Conservation (phyloP, 2,888 invertebrate species). For the Drosophila neotestacea region DNA sequence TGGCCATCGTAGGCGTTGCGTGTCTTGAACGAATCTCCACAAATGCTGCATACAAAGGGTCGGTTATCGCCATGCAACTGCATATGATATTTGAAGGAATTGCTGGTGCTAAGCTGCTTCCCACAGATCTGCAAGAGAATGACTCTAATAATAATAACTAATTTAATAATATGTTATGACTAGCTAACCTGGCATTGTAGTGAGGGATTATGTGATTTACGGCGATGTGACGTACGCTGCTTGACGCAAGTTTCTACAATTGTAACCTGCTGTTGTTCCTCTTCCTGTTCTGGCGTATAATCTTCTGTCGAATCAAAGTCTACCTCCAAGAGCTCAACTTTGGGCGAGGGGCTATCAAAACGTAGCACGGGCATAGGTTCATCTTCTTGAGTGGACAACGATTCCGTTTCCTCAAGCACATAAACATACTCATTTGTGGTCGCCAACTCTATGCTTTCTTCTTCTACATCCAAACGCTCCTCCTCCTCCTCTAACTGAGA, state of each 20-base stretch:
- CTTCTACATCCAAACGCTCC: conserved; percentile 22
- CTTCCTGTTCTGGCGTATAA: not conserved
- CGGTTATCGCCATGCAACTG: conserved; percentile 83
- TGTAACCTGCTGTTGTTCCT: not conserved
- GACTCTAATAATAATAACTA: too few species aligned
- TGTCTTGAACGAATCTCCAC: conserved; percentile 84
- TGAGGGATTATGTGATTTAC: conserved; percentile 58
- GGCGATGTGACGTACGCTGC: conserved; percentile 9
- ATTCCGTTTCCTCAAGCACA: conserved; percentile 34
- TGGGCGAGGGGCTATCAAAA: conserved; percentile 23
- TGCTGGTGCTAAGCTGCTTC: conserved; percentile 83
- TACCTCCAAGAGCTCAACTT: conserved; percentile 20
- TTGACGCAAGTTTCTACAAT: not conserved
- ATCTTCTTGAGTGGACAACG: conserved; percentile 6
- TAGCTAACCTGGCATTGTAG: conserved; percentile 68
- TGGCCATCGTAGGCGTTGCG: conserved; percentile 84
- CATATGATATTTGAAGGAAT: conserved; percentile 84
- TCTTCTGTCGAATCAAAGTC: conserved; percentile 23
- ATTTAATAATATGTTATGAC: not conserved
- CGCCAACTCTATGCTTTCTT: conserved; percentile 14
- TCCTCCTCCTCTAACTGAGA: not conserved
- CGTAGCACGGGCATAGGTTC: conserved; percentile 30
- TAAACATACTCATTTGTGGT: conserved; percentile 38
- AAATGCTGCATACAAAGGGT: conserved; percentile 82
- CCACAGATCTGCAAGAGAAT: conserved; percentile 71